Percentiles rank a stretch among this genome's conserved stretches.
These are phyloP conservation scores for Streptopelia turtur DNA, from an alignment of 2,797 vertebrate species.

Conservation along the genomic window DNA sequence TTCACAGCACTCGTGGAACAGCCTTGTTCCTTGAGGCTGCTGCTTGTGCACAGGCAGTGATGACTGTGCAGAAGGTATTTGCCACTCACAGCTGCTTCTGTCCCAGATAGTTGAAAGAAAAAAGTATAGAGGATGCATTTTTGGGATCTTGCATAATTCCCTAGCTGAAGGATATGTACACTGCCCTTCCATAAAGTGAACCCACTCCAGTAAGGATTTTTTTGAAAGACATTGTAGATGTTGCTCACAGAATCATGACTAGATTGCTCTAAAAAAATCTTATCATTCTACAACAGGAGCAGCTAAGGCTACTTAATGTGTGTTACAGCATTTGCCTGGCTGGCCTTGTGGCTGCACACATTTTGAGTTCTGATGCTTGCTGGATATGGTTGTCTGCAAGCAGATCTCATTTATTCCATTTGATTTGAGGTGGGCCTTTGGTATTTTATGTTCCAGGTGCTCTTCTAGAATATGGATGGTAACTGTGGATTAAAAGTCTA, in stretches of 20 bases:
- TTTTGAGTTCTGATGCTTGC: not conserved
- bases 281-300: not conserved
- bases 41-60: not conserved
- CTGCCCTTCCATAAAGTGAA: not conserved
- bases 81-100: conserved; percentile 29
- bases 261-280: not conserved
- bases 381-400: conserved; percentile 13
- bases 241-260: not conserved
- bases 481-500: conserved; percentile 61
- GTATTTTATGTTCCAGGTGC: conserved; percentile 52
- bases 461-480: conserved; percentile 62
- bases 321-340: not conserved
- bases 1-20: not conserved
- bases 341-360: not conserved
- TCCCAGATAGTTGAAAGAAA: not conserved
- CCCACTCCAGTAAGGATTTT: not conserved
- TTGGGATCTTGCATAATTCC: not conserved
- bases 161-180: not conserved
- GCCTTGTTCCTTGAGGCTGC: not conserved
- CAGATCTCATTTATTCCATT: not conserved
- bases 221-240: not conserved
- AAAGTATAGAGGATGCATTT: not conserved
- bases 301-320: not conserved
- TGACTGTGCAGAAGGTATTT: not conserved
- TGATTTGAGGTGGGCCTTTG: conserved; percentile 55